Conservation (phyloP, 1,140 invertebrate genomes). For the Drosophila virilis region DNA sequence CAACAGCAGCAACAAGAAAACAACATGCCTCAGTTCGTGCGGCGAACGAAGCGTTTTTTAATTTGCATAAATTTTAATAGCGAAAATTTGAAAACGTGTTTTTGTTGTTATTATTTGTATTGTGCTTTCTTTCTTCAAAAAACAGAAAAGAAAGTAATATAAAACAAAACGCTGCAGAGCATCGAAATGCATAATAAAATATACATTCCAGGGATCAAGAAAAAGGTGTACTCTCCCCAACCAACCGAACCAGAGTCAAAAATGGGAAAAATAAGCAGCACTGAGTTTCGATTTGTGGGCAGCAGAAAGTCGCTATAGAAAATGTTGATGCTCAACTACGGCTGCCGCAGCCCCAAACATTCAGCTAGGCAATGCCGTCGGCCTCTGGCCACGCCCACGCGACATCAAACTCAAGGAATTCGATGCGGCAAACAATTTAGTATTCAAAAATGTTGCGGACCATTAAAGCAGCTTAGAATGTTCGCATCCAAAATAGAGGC, state of each 20-base stretch:
- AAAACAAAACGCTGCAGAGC: constrained; percentile 24
- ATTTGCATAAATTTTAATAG: constrained; percentile 69
- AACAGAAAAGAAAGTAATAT: constrained; percentile 24
- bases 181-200: constrained; percentile 56
- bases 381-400: constrained; percentile 25
- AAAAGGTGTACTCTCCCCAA: constrained; percentile 53
- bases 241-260: background rate
- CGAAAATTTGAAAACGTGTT: constrained; percentile 50
- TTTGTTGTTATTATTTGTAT: background rate
- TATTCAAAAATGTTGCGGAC: constrained; percentile 70
- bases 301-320: constrained; percentile 46
- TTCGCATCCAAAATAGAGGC: constrained; percentile 19
- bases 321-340: constrained; percentile 63
- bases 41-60: constrained; percentile 45
- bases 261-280: constrained; percentile 10
- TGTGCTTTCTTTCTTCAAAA: constrained; percentile 15
- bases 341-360: constrained; percentile 31
- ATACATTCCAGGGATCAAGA: constrained; percentile 53
- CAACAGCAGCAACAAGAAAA: background rate
- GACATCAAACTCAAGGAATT: constrained; percentile 38
- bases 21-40: constrained; percentile 24
- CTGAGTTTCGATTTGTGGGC: constrained; percentile 36
- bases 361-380: constrained; percentile 25
- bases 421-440: constrained; percentile 56
- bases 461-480: constrained; percentile 62